phyloP scores from a whole-genome alignment of 2,113 vertebrate species.

The Numenius arquata region DNA sequence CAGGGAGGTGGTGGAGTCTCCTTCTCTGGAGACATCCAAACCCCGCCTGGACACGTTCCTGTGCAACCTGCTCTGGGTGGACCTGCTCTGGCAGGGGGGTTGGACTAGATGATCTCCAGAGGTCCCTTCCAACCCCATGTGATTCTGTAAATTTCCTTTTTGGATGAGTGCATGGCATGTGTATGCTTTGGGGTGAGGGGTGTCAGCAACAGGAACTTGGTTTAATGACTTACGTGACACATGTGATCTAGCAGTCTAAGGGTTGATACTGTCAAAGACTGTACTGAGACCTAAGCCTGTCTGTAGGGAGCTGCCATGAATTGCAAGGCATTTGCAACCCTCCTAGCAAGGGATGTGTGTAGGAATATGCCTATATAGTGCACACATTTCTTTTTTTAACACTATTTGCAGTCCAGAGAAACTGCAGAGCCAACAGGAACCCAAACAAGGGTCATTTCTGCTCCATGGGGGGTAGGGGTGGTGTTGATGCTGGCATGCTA shows the following conservation, averaged over 20 bases:
- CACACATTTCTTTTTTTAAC: rapidly evolving
- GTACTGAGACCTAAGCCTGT: neutral
- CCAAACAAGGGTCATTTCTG: neutral
- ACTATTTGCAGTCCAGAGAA: neutral
- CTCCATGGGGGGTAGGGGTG: rapidly evolving
- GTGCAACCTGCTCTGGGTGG: too few species aligned
- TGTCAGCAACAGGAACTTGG: neutral
- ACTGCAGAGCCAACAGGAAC: neutral
- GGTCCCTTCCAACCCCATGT: too few species aligned
- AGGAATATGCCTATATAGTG: neutral
- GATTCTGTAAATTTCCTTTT: neutral
- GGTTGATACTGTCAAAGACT: neutral
- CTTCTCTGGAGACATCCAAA: too few species aligned
- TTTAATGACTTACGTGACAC: too few species aligned
- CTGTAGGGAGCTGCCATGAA: neutral
- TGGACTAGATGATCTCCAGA: too few species aligned
- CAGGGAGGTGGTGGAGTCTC: too few species aligned
- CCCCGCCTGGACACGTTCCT: too few species aligned
- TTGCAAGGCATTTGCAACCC: neutral
- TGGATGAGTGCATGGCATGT: neutral
- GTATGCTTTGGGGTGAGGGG: neutral
- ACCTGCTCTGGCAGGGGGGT: too few species aligned
- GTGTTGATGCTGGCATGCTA: neutral
- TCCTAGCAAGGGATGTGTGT: neutral
- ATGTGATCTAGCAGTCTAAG: neutral